Conservation (phyloP, 1,140 invertebrate genomes). For the Arion vulgaris region DNA sequence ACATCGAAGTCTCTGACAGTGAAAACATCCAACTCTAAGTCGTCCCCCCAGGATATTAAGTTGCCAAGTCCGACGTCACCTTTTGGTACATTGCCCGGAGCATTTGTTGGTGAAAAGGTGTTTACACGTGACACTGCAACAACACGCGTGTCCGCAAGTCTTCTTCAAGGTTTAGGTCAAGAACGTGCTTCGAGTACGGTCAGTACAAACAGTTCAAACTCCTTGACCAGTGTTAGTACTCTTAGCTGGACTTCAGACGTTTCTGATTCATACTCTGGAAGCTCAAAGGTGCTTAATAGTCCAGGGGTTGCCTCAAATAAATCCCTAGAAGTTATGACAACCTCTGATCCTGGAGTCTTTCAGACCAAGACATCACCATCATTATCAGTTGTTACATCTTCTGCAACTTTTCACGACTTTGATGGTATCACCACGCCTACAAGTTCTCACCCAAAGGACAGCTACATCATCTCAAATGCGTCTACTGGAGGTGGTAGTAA, state of each 20-base stretch:
- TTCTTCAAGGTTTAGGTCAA: slow-evolving; percentile 45
- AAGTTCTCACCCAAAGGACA: background rate
- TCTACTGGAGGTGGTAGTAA: background rate
- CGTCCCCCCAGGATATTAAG: background rate
- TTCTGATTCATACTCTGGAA: slow-evolving; percentile 39
- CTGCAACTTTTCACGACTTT: background rate
- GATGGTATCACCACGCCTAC: background rate
- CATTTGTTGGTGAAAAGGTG: slow-evolving; percentile 68
- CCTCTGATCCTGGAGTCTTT: slow-evolving; percentile 11
- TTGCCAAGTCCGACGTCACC: slow-evolving; percentile 34
- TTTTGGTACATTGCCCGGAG: slow-evolving; percentile 3
- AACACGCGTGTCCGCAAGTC: slow-evolving; percentile 63
- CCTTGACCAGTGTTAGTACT: slow-evolving; percentile 62
- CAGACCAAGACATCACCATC: slow-evolving; percentile 2
- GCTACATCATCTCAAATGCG: background rate
- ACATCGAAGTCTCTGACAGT: background rate
- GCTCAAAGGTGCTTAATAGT: background rate
- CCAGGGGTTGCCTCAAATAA: background rate
- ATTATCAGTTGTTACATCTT: background rate
- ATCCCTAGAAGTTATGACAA: slow-evolving; percentile 21
- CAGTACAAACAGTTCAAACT: slow-evolving; percentile 58
- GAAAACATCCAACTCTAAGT: slow-evolving; percentile 25
- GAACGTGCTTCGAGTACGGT: slow-evolving; percentile 54
- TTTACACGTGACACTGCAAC: slow-evolving; percentile 69
- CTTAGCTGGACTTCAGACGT: slow-evolving; percentile 55